These are phyloP conservation scores for Xanthia togata DNA, from an alignment of 2,888 invertebrate genomes.

Conservation along the genomic window DNA sequence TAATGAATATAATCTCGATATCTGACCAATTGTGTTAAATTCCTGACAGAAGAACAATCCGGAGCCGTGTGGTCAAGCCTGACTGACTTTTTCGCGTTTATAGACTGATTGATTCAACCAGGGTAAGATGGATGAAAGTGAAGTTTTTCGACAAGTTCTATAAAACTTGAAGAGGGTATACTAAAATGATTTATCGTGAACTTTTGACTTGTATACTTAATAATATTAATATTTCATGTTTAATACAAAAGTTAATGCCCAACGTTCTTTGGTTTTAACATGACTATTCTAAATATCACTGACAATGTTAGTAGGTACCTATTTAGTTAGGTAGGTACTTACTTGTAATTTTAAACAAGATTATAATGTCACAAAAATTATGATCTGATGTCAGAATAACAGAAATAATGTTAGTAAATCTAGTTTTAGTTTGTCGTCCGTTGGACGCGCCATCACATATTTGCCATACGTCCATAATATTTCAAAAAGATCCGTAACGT, in stretches of 20 bases:
- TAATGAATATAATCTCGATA: constrained; percentile 15
- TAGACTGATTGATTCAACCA: constrained; percentile 67
- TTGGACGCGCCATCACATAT: background rate
- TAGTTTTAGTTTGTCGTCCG: background rate
- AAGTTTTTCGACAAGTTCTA: constrained; percentile 40
- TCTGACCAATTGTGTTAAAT: constrained; percentile 12
- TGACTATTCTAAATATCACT: background rate
- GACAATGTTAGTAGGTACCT: background rate
- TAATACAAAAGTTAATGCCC: constrained; percentile 24
- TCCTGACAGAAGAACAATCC: constrained; percentile 10
- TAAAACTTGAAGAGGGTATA: constrained; percentile 42
- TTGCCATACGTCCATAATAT: background rate
- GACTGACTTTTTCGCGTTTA: constrained; percentile 44
- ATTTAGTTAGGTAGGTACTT: constrained; percentile 1
- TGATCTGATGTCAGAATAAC: background rate
- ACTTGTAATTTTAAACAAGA: constrained; percentile 3
- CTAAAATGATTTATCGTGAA: constrained; percentile 51
- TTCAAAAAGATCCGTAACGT: background rate
- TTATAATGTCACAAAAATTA: background rate
- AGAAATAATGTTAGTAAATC: background rate
- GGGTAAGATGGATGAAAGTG: constrained; percentile 60
- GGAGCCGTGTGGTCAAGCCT: constrained; percentile 28
- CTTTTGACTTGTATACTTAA: constrained; percentile 28
- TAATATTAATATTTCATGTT: constrained; percentile 41
- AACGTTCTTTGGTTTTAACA: background rate